Evolutionary conservation across 2,113 vertebrate species (phyloP).

Genomic region (Pyrgilauda ruficollis): DNA sequence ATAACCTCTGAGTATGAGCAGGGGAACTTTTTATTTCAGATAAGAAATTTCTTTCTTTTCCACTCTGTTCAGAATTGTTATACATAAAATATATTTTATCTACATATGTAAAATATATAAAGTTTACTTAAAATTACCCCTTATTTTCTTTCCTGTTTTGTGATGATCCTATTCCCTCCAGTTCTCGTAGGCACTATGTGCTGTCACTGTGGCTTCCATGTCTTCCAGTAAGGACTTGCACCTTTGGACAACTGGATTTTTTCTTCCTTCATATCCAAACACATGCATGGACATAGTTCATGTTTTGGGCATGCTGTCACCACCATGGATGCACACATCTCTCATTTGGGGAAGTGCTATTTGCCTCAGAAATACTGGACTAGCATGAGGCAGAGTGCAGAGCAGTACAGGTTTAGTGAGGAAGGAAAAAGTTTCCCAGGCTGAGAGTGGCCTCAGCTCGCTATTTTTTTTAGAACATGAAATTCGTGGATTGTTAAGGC

Average conservation of each 20-base stretch:
- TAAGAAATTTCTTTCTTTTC: not conserved
- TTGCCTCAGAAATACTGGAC: not conserved
- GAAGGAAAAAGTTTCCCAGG: not conserved
- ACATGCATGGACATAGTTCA: rapidly evolving
- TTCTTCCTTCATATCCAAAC: not conserved
- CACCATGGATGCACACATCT: not conserved
- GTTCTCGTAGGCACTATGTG: not conserved
- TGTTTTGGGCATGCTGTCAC: not conserved
- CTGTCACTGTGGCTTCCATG: not conserved
- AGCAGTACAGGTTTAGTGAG: rapidly evolving
- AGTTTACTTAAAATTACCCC: not conserved
- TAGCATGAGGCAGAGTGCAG: not conserved
- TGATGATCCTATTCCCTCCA: not conserved
- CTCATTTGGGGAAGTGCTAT: not conserved
- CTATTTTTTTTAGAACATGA: not conserved
- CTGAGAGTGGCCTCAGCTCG: not conserved
- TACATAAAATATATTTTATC: not conserved
- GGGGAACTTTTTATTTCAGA: not conserved
- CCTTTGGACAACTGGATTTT: not conserved
- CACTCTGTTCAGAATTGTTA: not conserved
- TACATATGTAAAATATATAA: no score
- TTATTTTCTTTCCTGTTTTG: not conserved
- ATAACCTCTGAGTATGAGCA: not conserved
- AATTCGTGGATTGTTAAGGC: not conserved
- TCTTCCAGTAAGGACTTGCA: not conserved